Evolutionary conservation across 2,888 invertebrate genomes (phyloP), one percentile per base, ranked within the genome.

Genomic region (Cremastinae sp.): DNA sequence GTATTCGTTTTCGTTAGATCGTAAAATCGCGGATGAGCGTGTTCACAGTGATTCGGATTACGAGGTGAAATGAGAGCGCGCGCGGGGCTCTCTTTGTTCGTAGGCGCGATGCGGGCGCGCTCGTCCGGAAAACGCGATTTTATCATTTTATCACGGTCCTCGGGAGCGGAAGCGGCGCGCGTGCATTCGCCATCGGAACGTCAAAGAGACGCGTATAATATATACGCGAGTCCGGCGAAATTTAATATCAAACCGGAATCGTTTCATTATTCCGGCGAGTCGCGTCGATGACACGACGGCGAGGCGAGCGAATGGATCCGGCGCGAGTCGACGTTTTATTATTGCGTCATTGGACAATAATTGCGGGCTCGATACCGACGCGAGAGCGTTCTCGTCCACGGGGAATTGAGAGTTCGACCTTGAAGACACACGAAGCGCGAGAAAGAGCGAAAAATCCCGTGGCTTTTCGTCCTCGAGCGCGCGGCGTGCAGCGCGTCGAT

Each of bases 111-210:
- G 64, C 41, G 47, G 12, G 34, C 22, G 20, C 74, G 47, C 56
- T 61, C 53, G 20, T 9, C 51, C 68, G 64, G 61, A 64, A 59
- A 70, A 65, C 65, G 18, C 38, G 45, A 59, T 75, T 75, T 61
- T 38, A 65, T 65, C 45, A 65, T 59, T 64, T 70, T 64, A 65
- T 65, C 65, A 70, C 58, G 49, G 64, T 43, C 41, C 36, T 45
- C 53, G 43, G n/a, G n/a, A 47, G 36, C 74, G 65, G 70, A 75
- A 70, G 53, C 5, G 2, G 2, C 28, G 28, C 3, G 12, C 53
- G 22, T 12, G 28, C 51, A 45, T 68, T 47, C 61, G 43, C 28
- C 2, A 28, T 54, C 45, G 47, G 16, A 62, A 18, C 28, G 34
- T 18, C 53, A 45, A 45, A 45, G 8, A 36, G n/a, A 20, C 2